These are phyloP conservation scores for Petroica traversi DNA, from an alignment of 2,113 vertebrate genomes.

Conservation along the genomic window DNA sequence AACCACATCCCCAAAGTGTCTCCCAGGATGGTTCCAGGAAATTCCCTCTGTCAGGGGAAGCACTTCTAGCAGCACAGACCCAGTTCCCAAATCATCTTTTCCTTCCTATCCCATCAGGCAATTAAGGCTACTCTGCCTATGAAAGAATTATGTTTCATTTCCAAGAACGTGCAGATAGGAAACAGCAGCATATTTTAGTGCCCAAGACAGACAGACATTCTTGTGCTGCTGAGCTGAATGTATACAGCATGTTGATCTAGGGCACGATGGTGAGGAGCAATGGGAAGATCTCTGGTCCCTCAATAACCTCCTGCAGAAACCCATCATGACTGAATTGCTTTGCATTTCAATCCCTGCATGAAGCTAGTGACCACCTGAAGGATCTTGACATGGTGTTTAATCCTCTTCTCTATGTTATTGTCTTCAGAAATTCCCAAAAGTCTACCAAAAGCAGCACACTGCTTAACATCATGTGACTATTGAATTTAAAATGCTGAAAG, in stretches of 20 bases:
- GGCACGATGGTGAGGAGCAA: not conserved
- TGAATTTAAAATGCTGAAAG: not conserved
- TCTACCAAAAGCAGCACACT: not conserved
- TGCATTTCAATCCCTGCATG: not conserved
- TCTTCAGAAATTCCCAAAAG: not conserved
- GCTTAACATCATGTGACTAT: not conserved
- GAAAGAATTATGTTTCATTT: not conserved
- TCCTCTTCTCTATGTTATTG: not conserved
- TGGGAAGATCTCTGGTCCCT: not conserved
- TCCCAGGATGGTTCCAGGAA: not conserved
- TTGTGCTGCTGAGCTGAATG: accelerated
- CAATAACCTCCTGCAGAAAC: not conserved
- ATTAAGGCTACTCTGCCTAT: not conserved
- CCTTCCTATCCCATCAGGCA: not conserved
- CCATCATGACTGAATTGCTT: accelerated
- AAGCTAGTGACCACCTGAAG: not conserved
- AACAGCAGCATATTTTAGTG: not conserved
- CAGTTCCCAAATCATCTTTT: not conserved
- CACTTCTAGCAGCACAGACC: not conserved
- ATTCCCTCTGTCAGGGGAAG: not conserved
- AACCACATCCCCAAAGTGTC: not conserved
- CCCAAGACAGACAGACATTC: not conserved
- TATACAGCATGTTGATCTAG: not conserved
- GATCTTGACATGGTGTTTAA: not conserved
- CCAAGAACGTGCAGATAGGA: not conserved